Evolutionary conservation across 2,888 invertebrate species (phyloP), one percentile per base, ranked within the genome.

Genomic region (Diarsia brunnea): DNA sequence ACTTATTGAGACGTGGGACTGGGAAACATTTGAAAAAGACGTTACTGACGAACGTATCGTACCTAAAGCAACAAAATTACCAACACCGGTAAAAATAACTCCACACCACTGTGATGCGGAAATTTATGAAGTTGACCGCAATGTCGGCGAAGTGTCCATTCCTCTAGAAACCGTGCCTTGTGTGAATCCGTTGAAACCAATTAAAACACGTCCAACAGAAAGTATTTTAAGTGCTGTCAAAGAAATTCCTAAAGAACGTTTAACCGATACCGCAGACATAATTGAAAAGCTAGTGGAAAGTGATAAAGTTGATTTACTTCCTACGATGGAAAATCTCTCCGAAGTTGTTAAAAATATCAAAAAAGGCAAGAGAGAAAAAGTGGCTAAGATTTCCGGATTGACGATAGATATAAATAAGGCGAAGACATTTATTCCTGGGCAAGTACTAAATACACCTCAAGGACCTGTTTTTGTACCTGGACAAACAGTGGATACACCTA

Each of bases 381-480:
- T 97, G 47, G 97, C 97, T 69, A 97, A 97, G 89, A 96, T 98
- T 24, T 97, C 97, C 49, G 98, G 98, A 58, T 94, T 98, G 27
- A 97, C 96, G 55, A 90, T 98, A 72, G 97, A 97, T 77, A 97
- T 98, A 75, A 97, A 97, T 69, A 97, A 97, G 89, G 97, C 98
- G 4, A 97, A 97, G 89, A 97, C 97, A 86, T 98, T 98, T 91
- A 93, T 98, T 65, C 97, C 97, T 3, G 98, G 98, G 1, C 98
- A 98, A 94, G 97, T 98, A 87, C 94, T 98, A 2, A 97, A 97
- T 81, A 98, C 98, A 0, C 97, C 98, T 67, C 97, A 97, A 75
- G 98, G 98, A 4, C 97, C 97, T 51, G 94, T 98, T 64, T 98
- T 98, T 90, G 97, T 98, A 21, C 98, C 98, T 0, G 98, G 98